A percentile compares a stretch with the other conserved stretches of the same genome.
phyloP scores from a whole-genome alignment of 53 echinoderm and acorn worm species.

The Paracentrotus lividus region DNA sequence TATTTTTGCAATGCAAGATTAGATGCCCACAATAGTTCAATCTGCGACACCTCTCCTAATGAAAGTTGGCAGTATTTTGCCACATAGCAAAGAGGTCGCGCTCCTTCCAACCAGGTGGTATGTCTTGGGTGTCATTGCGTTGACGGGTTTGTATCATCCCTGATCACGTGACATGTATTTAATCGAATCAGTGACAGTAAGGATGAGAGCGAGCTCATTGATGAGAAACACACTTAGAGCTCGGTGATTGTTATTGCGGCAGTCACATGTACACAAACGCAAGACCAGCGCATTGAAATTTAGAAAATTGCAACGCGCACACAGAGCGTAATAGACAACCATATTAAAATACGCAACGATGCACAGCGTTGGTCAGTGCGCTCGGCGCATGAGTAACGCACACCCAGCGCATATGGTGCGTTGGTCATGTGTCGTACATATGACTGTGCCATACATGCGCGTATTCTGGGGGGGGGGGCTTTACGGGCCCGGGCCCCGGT shows the following conservation, averaged over 20 bases:
- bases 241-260: neutral
- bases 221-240: slow-evolving; percentile 26
- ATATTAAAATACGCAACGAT: too few species aligned
- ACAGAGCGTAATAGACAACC: too few species aligned
- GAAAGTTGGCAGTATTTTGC: slow-evolving; percentile 35
- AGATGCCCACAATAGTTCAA: neutral
- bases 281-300: too few species aligned
- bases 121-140: slow-evolving; percentile 19
- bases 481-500: too few species aligned
- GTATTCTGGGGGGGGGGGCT: too few species aligned
- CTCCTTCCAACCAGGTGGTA: slow-evolving; percentile 37
- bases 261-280: too few species aligned
- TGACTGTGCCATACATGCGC: too few species aligned
- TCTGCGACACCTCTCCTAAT: slow-evolving; percentile 44
- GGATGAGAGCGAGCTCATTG: neutral
- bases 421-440: too few species aligned
- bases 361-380: too few species aligned
- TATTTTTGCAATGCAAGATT: slow-evolving; percentile 14
- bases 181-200: slow-evolving; percentile 48
- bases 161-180: slow-evolving; percentile 29
- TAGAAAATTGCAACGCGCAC: too few species aligned
- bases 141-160: slow-evolving; percentile 41
- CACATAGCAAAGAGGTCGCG: slow-evolving; percentile 57
- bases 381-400: too few species aligned
- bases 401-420: too few species aligned